phyloP scores from a whole-genome alignment of 1,140 invertebrate genomes.

The Macrostomum lignano region DNA sequence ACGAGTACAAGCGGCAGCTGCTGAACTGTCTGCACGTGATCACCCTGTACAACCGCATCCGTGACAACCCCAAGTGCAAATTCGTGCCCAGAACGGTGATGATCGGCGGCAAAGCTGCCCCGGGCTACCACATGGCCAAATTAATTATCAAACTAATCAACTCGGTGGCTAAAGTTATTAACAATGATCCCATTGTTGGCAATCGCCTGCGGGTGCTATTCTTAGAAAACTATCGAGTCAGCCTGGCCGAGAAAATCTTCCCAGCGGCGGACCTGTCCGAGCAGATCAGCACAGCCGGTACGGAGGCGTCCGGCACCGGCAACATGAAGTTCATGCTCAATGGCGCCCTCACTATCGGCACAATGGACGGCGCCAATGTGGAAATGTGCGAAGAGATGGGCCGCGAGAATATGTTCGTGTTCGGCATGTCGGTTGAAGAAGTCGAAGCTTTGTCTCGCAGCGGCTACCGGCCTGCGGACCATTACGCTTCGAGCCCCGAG shows the following conservation, averaged over 20 bases:
- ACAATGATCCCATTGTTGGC: constrained; percentile 84
- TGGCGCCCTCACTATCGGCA: constrained; percentile 85
- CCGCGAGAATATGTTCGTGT: constrained; percentile 90
- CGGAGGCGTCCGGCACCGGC: constrained; percentile 78
- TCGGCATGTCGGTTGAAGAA: constrained; percentile 77
- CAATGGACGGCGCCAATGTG: constrained; percentile 90
- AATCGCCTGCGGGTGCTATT: constrained; percentile 72
- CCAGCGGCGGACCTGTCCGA: constrained; percentile 89
- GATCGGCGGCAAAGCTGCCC: constrained; percentile 91
- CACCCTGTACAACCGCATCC: constrained; percentile 83
- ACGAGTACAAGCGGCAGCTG: constrained; percentile 91
- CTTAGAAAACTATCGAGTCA: constrained; percentile 89
- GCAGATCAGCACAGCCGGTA: constrained; percentile 88
- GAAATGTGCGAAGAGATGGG: constrained; percentile 99
- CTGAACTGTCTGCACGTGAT: constrained; percentile 85
- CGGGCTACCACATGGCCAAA: constrained; percentile 89
- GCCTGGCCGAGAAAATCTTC: constrained; percentile 86
- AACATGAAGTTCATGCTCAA: constrained; percentile 87
- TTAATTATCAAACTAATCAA: constrained; percentile 80
- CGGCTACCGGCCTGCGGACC: constrained; percentile 2
- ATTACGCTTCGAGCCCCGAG: constrained; percentile 59
- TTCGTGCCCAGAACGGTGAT: constrained; percentile 76
- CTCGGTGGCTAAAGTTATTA: constrained; percentile 54
- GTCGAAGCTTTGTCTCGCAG: constrained; percentile 39
- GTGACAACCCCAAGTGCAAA: constrained; percentile 47